Evolutionary conservation across 2,797 vertebrate species (phyloP), one percentile per base, ranked within the genome.

Genomic region (Girardinus metallicus): DNA sequence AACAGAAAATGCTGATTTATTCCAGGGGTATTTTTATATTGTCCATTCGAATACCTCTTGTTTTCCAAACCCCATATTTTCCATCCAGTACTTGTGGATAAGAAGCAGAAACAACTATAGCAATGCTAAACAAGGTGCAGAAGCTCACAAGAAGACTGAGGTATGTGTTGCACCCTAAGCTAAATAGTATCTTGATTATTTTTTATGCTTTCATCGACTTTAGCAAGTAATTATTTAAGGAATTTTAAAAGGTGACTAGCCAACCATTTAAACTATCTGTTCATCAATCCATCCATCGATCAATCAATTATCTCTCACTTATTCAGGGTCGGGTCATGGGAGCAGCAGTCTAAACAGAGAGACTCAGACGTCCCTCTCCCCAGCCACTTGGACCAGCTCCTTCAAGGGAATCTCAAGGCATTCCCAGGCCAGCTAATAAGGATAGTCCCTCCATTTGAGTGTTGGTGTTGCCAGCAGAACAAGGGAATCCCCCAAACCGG

Each of bases 41-140:
- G 41, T 82, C 75, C 51, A 74, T 64, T 77, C 78, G 36, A 85
- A 78, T 86, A 78, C 77, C 72, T 55, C 31, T 47, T 46, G 3
- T 46, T n/a, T 75, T 81, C 15, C 16, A 29, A 21, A 60, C 15
- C 64, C 57, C n/a, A 39, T 77, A 70, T 79, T 9, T 55, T 13
- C 43, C 70, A 55, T 53, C 16, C 75, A 75, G 64, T 68, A 55
- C 71, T 82, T 66, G 26, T 78, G 49, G 51, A 82, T 83, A 75
- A 77, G 47, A 39, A 41, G 51, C 49, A 75, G 73, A 31, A 29
- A 47, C 53, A 80, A 71, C 5, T 4, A 18, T 10, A 18, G 12
- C 41, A 15, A 41, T 41, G 13, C 6, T 9, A 75, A 57, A 26
- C 23, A 23, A 39, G 36, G 15, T 57, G 8, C 51, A 29, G 36